A percentile compares a stretch with the other conserved stretches of the same genome.
phyloP scores from a whole-genome alignment of 2,113 vertebrate genomes.

The Neolamprologus tretocephalus region DNA sequence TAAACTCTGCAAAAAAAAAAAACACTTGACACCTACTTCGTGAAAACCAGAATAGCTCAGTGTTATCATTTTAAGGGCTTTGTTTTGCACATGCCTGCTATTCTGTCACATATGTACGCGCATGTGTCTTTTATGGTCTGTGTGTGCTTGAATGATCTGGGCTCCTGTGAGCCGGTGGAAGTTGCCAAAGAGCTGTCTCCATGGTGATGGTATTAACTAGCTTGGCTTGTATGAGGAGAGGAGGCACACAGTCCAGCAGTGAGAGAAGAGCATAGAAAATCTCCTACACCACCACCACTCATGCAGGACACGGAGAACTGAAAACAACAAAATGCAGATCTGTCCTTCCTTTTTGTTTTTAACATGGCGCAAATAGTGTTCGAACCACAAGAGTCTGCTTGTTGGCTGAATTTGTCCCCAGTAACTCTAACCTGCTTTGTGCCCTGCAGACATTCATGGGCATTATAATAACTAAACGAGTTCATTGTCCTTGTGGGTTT shows the following conservation, averaged over 20 bases:
- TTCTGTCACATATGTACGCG: constrained; percentile 14
- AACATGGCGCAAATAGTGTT: neutral
- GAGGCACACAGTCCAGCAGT: constrained; percentile 38
- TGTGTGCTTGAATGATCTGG: constrained; percentile 38
- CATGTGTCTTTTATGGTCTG: constrained; percentile 31
- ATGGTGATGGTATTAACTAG: constrained; percentile 68
- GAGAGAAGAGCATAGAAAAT: constrained; percentile 28
- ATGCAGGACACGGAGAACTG: constrained; percentile 2
- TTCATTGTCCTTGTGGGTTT: neutral
- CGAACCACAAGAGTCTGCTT: constrained; percentile 19
- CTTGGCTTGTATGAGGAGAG: constrained; percentile 43
- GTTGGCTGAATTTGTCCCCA: neutral
- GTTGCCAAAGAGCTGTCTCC: constrained; percentile 65
- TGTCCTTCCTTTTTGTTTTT: neutral
- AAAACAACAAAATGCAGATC: constrained; percentile 22
- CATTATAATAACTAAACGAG: constrained; percentile 1
- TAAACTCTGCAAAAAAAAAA: neutral
- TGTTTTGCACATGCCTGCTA: constrained; percentile 26
- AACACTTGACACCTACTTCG: constrained; percentile 27
- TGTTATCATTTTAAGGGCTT: constrained; percentile 4
- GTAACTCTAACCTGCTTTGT: neutral
- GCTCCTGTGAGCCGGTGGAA: constrained; percentile 42
- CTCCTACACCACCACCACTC: constrained; percentile 18
- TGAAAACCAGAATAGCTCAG: constrained; percentile 21
- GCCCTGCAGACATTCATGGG: constrained; percentile 27